Evolutionary conservation across 2,888 invertebrate species (phyloP).

Genomic region (Amblyjoppa proteus): DNA sequence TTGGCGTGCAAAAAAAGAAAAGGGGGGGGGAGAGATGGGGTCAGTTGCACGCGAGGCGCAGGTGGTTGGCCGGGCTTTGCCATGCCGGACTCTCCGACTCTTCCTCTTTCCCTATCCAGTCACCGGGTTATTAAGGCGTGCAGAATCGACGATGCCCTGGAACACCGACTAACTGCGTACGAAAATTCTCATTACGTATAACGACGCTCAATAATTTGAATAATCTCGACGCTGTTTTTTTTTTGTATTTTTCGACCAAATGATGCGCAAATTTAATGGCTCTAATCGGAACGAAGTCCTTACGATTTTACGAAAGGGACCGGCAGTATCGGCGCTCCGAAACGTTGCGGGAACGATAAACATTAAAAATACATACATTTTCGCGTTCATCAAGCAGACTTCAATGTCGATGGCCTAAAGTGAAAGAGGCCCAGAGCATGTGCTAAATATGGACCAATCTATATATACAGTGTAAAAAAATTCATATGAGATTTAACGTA

Average conservation of each 20-base stretch:
- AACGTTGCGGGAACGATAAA: not conserved
- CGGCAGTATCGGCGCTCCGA: not conserved
- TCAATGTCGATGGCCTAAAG: too few relatives aligned
- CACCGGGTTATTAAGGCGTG: slow-evolving; percentile 80
- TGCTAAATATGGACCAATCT: too few relatives aligned
- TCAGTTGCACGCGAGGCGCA: slow-evolving; percentile 76
- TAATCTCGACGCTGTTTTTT: not conserved
- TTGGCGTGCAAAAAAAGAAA: slow-evolving; percentile 43
- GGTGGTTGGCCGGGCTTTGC: slow-evolving; percentile 75
- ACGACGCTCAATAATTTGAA: slow-evolving; percentile 1
- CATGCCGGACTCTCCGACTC: slow-evolving; percentile 37
- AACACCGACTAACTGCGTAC: slow-evolving; percentile 34
- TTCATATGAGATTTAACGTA: too few relatives aligned
- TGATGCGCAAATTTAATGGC: not conserved
- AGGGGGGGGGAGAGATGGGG: slow-evolving; percentile 44
- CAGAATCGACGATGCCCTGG: slow-evolving; percentile 69
- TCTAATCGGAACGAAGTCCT: not conserved
- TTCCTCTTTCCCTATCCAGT: slow-evolving; percentile 71
- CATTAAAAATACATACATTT: not conserved
- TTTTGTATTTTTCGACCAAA: not conserved
- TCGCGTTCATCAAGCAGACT: too few relatives aligned
- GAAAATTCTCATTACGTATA: slow-evolving; percentile 34
- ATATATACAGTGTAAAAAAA: too few relatives aligned
- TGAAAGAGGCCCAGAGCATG: too few relatives aligned
- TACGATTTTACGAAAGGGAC: not conserved